These are phyloP conservation scores for Riparia riparia DNA, from an alignment of 2,113 vertebrate species.

Conservation along the genomic window DNA sequence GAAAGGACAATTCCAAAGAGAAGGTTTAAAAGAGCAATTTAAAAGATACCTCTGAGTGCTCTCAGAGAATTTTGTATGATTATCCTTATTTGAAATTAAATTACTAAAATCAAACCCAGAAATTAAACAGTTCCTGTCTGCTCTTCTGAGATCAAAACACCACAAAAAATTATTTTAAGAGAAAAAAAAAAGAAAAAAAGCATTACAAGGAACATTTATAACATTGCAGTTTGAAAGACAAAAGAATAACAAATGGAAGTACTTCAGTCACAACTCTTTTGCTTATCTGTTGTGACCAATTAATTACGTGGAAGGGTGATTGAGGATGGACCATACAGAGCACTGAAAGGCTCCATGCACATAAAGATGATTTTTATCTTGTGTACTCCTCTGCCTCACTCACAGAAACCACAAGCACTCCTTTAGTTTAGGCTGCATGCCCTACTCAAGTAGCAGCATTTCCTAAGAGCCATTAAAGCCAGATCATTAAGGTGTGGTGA, in stretches of 20 bases:
- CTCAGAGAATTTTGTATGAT: background rate
- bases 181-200: background rate
- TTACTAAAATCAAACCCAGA: background rate
- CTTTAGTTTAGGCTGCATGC: background rate
- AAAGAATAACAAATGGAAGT: background rate
- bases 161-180: background rate
- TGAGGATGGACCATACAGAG: background rate
- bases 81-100: background rate
- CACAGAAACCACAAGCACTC: background rate
- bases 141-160: background rate
- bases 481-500: background rate
- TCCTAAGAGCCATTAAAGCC: background rate
- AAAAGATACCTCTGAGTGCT: background rate
- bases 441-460: background rate
- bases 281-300: background rate
- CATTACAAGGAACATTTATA: background rate
- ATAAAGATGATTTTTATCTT: background rate
- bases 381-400: background rate
- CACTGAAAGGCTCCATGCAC: background rate
- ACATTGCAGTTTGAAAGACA: background rate
- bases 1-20: background rate
- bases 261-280: background rate
- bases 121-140: background rate
- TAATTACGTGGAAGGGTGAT: background rate
- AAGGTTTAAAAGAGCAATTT: background rate